These are phyloP conservation scores for Tethea ocularis DNA, from an alignment of 2,888 invertebrate species.

Conservation along the genomic window DNA sequence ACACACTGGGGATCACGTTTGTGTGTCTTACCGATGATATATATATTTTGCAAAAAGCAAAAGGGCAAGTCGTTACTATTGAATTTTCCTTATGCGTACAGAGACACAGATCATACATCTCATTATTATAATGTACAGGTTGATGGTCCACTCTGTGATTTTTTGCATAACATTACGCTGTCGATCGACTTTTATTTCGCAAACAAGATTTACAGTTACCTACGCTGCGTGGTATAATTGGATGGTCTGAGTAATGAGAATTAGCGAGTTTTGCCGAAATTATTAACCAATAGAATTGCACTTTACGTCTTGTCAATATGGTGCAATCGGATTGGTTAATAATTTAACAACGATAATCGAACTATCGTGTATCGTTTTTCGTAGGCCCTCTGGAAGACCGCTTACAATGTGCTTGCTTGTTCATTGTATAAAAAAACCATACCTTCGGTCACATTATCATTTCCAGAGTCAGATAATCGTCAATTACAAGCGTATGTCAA, in stretches of 20 bases:
- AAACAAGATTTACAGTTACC: constrained; percentile 3
- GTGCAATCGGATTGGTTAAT: too few species aligned
- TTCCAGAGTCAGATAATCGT: too few species aligned
- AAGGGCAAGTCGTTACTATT: not conserved
- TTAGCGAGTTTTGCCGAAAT: not conserved
- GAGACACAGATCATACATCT: not conserved
- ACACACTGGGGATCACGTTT: too few species aligned
- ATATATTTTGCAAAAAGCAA: not conserved
- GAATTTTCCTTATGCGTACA: not conserved
- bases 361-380: too few species aligned
- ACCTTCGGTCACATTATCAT: not conserved
- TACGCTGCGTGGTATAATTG: not conserved
- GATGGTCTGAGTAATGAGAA: not conserved
- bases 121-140: not conserved
- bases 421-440: too few species aligned
- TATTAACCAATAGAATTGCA: too few species aligned
- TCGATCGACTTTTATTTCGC: constrained; percentile 1
- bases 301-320: too few species aligned
- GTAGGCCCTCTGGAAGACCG: too few species aligned
- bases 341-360: too few species aligned
- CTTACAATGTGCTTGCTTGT: too few species aligned
- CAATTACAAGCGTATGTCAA: too few species aligned
- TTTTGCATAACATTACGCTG: not conserved
- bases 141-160: not conserved
- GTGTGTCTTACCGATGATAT: too few species aligned